These are phyloP conservation scores for Phenganax marumi DNA, from an alignment of 92 coral and sea anemone genomes.

Conservation along the genomic window DNA sequence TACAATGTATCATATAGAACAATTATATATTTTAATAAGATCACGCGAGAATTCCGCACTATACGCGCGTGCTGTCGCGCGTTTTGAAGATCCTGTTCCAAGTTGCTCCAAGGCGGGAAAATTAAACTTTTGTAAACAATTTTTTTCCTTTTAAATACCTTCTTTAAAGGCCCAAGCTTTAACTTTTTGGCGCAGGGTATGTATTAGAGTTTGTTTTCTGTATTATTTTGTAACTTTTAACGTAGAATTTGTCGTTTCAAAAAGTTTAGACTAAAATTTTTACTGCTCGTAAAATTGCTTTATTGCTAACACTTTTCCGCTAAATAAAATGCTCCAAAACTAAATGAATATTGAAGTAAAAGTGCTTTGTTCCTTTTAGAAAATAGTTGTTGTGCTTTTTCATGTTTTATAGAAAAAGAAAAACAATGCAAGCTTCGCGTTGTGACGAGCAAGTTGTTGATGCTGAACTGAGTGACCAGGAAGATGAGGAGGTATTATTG, in stretches of 20 bases:
- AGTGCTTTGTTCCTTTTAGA: neutral
- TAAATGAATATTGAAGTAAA: too few relatives aligned
- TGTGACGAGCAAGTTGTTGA: conserved; percentile 84
- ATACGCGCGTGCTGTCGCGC: conserved; percentile 27
- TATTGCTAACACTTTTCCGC: neutral
- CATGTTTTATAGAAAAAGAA: neutral
- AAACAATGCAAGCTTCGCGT: conserved; percentile 47
- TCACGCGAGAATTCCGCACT: neutral
- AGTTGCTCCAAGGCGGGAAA: conserved; percentile 42
- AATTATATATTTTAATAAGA: neutral
- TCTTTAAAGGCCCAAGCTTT: neutral
- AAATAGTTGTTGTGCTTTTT: neutral
- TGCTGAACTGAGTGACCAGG: conserved; percentile 73
- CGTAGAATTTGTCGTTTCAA: too few relatives aligned
- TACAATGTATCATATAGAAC: too few relatives aligned
- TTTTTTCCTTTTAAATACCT: neutral
- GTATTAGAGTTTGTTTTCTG: too few relatives aligned
- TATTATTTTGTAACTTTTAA: too few relatives aligned
- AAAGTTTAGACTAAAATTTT: too few relatives aligned
- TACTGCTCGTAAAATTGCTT: too few relatives aligned
- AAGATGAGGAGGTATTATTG: conserved; percentile 62
- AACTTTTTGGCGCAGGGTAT: too few relatives aligned
- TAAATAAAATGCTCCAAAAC: neutral
- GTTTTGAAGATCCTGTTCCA: conserved; percentile 3
- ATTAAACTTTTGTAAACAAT: neutral